Percentiles rank a stretch among this genome's conserved stretches.
Evolutionary conservation across 2,888 invertebrate genomes (phyloP).

Genomic region (Schrankia costaestrigalis): DNA sequence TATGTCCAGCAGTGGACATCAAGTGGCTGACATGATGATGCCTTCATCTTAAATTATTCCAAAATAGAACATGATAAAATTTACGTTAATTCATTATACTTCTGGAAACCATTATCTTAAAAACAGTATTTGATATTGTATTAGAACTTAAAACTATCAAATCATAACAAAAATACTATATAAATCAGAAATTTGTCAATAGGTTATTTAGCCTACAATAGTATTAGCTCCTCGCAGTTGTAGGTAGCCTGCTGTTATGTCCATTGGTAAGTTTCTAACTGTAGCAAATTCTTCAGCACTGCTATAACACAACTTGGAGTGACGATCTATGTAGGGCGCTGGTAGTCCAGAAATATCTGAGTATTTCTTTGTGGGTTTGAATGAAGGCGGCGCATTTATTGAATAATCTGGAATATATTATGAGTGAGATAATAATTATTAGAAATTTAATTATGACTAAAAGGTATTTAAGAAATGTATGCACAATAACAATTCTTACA

Average conservation of each 20-base stretch:
- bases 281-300: slow-evolving; percentile 94
- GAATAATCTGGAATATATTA: slow-evolving; percentile 84
- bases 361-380: slow-evolving; percentile 95
- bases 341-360: slow-evolving; percentile 95
- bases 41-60: no score
- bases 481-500: slow-evolving; percentile 76
- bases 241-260: slow-evolving; percentile 94
- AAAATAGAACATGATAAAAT: no score
- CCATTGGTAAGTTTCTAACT: slow-evolving; percentile 92
- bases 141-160: no score
- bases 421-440: no score
- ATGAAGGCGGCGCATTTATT: slow-evolving; percentile 94
- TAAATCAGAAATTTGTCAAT: no score
- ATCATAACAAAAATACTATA: no score
- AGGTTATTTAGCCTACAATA: slow-evolving; percentile 81
- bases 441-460: neutral
- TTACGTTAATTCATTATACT: no score
- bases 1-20: no score
- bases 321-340: slow-evolving; percentile 94
- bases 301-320: slow-evolving; percentile 92
- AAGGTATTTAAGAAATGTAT: neutral
- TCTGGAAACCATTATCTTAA: no score
- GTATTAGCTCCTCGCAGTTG: slow-evolving; percentile 91
- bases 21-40: no score
- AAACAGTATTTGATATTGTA: no score